phyloP scores from a whole-genome alignment of 2,888 invertebrate genomes.

The Apamea monoglypha region DNA sequence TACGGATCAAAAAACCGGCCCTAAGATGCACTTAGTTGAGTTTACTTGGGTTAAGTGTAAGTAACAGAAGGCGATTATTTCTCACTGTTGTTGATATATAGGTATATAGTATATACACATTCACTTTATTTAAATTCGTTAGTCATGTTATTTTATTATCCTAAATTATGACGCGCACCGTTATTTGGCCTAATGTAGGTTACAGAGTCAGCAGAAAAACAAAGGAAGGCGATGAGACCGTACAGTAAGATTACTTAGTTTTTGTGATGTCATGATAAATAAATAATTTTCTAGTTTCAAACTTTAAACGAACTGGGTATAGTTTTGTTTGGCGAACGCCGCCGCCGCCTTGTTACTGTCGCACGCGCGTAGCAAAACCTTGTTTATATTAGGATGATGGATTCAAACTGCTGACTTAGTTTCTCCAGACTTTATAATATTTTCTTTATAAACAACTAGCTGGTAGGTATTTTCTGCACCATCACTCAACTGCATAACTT shows the following conservation, averaged over 20 bases:
- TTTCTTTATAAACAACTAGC: background rate
- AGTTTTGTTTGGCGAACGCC: conserved; percentile 1
- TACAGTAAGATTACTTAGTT: background rate
- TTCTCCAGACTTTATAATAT: conserved; percentile 5
- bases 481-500: background rate
- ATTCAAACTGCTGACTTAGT: conserved; percentile 16
- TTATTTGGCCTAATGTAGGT: too few relatives aligned
- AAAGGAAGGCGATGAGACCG: too few relatives aligned
- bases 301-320: background rate
- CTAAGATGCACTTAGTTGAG: too few relatives aligned
- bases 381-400: conserved; percentile 24
- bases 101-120: too few relatives aligned
- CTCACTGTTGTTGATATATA: too few relatives aligned
- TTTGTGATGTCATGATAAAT: background rate
- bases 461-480: background rate
- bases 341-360: background rate
- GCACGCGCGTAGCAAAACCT: background rate
- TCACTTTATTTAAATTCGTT: too few relatives aligned
- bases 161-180: too few relatives aligned
- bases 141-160: too few relatives aligned
- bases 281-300: background rate
- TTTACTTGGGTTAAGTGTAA: too few relatives aligned
- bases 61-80: too few relatives aligned
- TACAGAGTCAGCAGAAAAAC: too few relatives aligned
- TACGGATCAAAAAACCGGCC: too few relatives aligned